Evolutionary conservation across 1,140 invertebrate genomes (phyloP).

Genomic region (Triops longicaudatus): DNA sequence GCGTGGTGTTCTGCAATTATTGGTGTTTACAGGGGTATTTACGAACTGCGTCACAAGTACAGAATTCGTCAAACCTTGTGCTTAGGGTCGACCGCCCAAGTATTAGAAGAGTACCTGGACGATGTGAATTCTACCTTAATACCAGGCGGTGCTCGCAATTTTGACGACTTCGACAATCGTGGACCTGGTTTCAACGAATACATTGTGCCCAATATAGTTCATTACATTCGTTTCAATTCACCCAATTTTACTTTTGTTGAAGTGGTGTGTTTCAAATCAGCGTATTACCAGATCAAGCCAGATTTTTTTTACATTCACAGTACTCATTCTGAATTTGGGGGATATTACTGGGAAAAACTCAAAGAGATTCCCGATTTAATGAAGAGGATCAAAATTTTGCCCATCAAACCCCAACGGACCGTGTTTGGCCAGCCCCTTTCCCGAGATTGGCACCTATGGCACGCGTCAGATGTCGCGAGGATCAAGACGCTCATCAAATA

Average conservation of each 20-base stretch:
- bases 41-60: background rate
- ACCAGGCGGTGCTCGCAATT: background rate
- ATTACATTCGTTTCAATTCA: constrained; percentile 26
- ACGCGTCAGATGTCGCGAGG: constrained; percentile 36
- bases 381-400: background rate
- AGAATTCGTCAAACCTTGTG: background rate
- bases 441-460: constrained; percentile 31
- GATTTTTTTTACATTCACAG: constrained; percentile 28
- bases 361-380: constrained; percentile 19
- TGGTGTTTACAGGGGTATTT: background rate
- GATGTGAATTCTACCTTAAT: background rate
- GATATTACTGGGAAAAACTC: constrained; percentile 24
- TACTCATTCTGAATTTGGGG: constrained; percentile 18
- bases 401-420: constrained; percentile 16
- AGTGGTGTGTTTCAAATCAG: constrained; percentile 21
- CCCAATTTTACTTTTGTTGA: constrained; percentile 24
- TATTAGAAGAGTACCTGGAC: background rate
- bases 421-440: constrained; percentile 26
- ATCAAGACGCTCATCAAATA: constrained; percentile 34
- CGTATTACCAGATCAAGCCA: constrained; percentile 22
- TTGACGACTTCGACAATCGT: background rate
- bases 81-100: background rate
- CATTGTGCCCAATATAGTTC: constrained; percentile 29
- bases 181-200: constrained; percentile 9
- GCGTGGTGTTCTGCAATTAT: background rate